Conservation (phyloP, 1,140 invertebrate species). For the Lucilia sericata region DNA sequence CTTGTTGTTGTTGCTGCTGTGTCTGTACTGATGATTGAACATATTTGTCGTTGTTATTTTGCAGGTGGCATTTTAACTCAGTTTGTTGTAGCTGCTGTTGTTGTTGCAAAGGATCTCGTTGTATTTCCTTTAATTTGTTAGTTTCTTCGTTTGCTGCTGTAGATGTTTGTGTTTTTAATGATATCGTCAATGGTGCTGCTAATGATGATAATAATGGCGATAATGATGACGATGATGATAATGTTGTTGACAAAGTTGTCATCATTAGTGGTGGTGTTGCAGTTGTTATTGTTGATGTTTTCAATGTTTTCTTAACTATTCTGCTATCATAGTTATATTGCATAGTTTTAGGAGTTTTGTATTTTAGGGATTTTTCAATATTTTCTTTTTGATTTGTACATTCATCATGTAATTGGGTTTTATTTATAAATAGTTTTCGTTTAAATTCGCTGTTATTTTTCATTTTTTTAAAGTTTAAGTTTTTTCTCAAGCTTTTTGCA, state of each 20-base stretch:
- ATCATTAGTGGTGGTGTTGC: constrained; percentile 4
- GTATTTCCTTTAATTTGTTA: constrained; percentile 10
- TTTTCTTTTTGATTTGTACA: not conserved
- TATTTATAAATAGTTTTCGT: not conserved
- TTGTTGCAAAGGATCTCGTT: constrained; percentile 14
- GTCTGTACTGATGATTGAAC: not conserved
- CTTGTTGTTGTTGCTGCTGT: not conserved
- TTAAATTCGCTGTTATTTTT: constrained; percentile 37
- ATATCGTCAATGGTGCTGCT: constrained; percentile 20
- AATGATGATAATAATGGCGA: constrained; percentile 39
- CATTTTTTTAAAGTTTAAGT: not conserved
- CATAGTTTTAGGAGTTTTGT: not conserved
- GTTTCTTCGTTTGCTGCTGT: constrained; percentile 9
- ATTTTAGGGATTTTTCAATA: not conserved
- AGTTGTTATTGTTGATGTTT: not conserved
- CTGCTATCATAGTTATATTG: not conserved
- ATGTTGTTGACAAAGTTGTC: not conserved
- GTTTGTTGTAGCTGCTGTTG: not conserved
- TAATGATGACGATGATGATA: not conserved
- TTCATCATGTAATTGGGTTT: not conserved
- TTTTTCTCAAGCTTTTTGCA: not conserved
- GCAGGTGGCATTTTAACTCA: not conserved
- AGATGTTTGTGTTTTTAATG: constrained; percentile 41
- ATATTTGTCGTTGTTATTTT: not conserved
- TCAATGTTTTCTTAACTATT: not conserved